Conservation (phyloP, 2,888 invertebrate genomes). For the Chrysodeixis includens region DNA sequence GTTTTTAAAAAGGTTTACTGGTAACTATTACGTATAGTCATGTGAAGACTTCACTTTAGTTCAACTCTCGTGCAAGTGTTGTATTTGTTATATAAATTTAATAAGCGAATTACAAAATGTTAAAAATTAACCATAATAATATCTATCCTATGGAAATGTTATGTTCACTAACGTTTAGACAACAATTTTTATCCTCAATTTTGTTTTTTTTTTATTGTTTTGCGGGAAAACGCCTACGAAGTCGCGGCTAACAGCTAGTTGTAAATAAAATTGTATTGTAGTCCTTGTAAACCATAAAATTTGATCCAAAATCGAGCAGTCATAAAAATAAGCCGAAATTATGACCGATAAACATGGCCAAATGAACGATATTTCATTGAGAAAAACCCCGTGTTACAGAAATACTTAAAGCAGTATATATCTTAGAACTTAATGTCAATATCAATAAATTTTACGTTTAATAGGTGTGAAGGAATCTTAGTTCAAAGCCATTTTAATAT, state of each 20-base stretch:
- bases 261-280: constrained; percentile 33
- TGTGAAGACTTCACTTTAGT: not conserved
- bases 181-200: too few species aligned
- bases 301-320: constrained; percentile 30
- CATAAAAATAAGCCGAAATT: constrained; percentile 47
- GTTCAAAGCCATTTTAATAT: constrained; percentile 17
- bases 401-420: constrained; percentile 23
- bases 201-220: too few species aligned
- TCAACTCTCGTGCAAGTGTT: not conserved
- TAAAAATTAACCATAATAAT: too few species aligned
- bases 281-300: constrained; percentile 22
- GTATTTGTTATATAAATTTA: too few species aligned
- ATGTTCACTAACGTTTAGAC: too few species aligned
- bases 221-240: too few species aligned
- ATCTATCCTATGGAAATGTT: too few species aligned
- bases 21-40: not conserved
- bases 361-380: constrained; percentile 27
- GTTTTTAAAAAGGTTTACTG: not conserved
- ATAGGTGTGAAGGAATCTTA: constrained; percentile 25
- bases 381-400: constrained; percentile 9
- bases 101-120: too few species aligned
- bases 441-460: constrained; percentile 45
- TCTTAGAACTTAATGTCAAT: constrained; percentile 22
- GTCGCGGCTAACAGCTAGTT: too few species aligned
- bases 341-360: constrained; percentile 27